Conservation (phyloP, 2,888 invertebrate genomes). For the Diarsia rubi region DNA sequence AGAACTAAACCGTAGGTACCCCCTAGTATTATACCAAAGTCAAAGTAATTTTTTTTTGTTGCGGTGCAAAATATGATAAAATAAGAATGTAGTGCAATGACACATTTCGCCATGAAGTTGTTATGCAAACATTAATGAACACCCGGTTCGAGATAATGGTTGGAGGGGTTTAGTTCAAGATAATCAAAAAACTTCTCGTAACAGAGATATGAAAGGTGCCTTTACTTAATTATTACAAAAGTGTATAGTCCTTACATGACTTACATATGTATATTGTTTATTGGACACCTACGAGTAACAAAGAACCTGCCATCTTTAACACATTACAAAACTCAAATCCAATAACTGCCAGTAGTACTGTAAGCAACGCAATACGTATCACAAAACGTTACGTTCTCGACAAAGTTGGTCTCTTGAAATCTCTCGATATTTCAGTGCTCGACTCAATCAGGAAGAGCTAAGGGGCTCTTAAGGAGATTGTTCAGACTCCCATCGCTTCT, state of each 20-base stretch:
- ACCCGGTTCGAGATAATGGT: too few relatives aligned
- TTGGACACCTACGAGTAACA: neutral
- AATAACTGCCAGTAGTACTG: constrained; percentile 5
- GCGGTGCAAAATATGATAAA: too few relatives aligned
- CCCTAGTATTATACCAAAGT: too few relatives aligned
- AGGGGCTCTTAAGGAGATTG: constrained; percentile 70
- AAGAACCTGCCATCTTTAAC: neutral
- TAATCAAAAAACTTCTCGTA: too few relatives aligned
- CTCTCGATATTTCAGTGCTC: constrained; percentile 69
- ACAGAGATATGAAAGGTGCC: too few relatives aligned
- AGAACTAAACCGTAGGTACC: too few relatives aligned
- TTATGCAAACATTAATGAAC: too few relatives aligned
- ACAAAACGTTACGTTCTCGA: constrained; percentile 38
- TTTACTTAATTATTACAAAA: too few relatives aligned
- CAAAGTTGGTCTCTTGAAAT: constrained; percentile 62
- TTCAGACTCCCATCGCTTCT: constrained; percentile 72
- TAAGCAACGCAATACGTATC: constrained; percentile 18
- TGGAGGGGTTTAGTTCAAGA: too few relatives aligned
- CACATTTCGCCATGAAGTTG: too few relatives aligned
- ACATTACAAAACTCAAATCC: neutral
- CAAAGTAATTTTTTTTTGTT: too few relatives aligned
- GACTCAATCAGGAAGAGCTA: constrained; percentile 68
- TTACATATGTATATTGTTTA: neutral
- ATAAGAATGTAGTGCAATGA: too few relatives aligned
- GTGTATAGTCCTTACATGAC: neutral